Evolutionary conservation across 2,797 vertebrate genomes (phyloP).

Genomic region (Chelon labrosus): DNA sequence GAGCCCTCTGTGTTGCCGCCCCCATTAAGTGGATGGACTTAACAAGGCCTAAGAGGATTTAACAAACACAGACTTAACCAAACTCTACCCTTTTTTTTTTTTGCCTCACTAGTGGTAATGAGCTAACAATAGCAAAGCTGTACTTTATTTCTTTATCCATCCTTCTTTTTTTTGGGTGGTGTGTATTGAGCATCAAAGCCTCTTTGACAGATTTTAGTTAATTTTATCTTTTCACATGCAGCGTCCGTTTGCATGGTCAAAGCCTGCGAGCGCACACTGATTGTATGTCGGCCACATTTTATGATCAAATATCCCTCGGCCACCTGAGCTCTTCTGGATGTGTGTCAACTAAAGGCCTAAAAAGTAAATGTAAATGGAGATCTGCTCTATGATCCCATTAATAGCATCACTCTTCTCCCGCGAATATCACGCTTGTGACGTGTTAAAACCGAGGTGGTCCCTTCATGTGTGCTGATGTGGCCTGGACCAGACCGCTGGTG

Average conservation of each 20-base stretch:
- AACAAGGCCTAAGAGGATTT: not conserved
- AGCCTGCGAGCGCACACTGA: too few species aligned
- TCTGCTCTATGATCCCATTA: slow-evolving; percentile 33
- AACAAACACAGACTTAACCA: not conserved
- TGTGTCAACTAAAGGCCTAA: slow-evolving; percentile 39
- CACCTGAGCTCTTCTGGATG: slow-evolving; percentile 7
- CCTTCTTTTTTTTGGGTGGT: not conserved
- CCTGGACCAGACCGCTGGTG: not conserved
- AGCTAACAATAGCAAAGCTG: not conserved
- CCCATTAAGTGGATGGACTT: not conserved
- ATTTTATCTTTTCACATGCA: not conserved
- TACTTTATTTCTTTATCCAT: not conserved
- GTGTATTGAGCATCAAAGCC: not conserved
- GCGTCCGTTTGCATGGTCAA: too few species aligned
- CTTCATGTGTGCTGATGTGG: not conserved
- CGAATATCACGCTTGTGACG: slow-evolving; percentile 3
- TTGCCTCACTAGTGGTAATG: not conserved
- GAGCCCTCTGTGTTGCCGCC: not conserved
- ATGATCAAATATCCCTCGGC: not conserved
- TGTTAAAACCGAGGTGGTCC: slow-evolving; percentile 3
- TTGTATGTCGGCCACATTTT: too few species aligned
- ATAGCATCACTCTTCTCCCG: slow-evolving; percentile 2
- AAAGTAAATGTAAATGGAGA: slow-evolving; percentile 53
- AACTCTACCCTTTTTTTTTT: too few species aligned
- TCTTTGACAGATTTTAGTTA: not conserved